These are phyloP conservation scores for Geococcyx californianus DNA, from an alignment of 2,113 vertebrate genomes.

Conservation along the genomic window DNA sequence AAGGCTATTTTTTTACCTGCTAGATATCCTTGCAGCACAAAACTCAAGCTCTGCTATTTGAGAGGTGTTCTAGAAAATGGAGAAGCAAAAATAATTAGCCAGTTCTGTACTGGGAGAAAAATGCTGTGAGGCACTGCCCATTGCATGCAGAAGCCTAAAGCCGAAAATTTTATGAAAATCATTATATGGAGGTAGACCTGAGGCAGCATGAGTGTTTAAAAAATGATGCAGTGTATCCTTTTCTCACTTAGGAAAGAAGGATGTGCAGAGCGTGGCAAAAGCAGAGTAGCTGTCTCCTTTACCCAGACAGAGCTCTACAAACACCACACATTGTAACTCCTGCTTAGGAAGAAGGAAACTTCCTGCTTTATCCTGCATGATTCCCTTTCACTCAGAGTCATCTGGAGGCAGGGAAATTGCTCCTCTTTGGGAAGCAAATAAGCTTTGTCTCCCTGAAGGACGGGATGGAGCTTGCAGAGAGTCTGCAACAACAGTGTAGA, in stretches of 20 bases:
- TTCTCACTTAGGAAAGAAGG: background rate
- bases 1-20: background rate
- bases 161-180: background rate
- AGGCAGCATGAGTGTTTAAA: background rate
- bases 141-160: background rate
- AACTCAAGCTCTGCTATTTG: background rate
- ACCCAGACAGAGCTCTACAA: background rate
- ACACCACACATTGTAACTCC: background rate
- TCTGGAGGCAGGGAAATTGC: background rate
- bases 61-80: background rate
- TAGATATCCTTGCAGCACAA: background rate
- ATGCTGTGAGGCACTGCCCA: background rate
- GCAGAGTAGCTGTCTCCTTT: background rate
- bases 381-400: background rate
- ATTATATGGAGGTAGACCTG: background rate
- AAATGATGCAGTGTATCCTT: background rate
- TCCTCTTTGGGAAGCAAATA: constrained; percentile 14
- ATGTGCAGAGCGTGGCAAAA: background rate
- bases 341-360: background rate
- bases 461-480: background rate
- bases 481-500: background rate
- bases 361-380: background rate
- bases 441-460: background rate
- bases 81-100: background rate
- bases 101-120: background rate